Percentiles rank a stretch among this genome's conserved stretches.
These are phyloP conservation scores for Dolomedes plantarius DNA, from an alignment of 2,888 invertebrate species.

Conservation along the genomic window DNA sequence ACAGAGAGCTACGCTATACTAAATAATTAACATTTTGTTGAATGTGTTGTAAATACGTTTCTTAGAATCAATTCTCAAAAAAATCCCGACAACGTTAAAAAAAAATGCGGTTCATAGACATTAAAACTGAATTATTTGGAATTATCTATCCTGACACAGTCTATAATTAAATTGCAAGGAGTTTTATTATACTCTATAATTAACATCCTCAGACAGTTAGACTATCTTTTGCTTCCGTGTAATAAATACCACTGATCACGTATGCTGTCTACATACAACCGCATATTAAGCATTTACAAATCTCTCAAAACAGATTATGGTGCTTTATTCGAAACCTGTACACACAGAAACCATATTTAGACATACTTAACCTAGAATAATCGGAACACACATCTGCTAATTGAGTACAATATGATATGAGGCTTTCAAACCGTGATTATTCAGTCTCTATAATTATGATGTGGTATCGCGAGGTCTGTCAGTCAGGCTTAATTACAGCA, in stretches of 20 bases:
- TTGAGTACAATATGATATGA: not conserved
- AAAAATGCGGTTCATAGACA: too few relatives aligned
- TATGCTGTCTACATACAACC: not conserved
- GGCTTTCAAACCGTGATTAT: not conserved
- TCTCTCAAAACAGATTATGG: not conserved
- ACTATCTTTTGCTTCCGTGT: too few relatives aligned
- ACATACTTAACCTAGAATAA: not conserved
- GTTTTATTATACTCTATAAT: too few relatives aligned
- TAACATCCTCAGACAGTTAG: too few relatives aligned
- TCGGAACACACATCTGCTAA: not conserved
- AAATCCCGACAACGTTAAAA: too few relatives aligned
- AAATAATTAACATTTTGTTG: too few relatives aligned
- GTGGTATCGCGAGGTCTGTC: not conserved
- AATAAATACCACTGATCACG: not conserved
- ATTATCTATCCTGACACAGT: too few relatives aligned
- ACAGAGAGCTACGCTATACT: too few relatives aligned
- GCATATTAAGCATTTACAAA: not conserved
- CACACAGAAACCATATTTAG: not conserved
- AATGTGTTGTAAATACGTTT: too few relatives aligned
- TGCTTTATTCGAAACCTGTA: not conserved
- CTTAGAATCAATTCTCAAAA: too few relatives aligned
- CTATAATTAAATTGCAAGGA: too few relatives aligned
- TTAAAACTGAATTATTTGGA: too few relatives aligned
- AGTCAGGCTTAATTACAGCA: not conserved
- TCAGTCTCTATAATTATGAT: not conserved